Evolutionary conservation across 2,113 vertebrate species (phyloP).

Genomic region (Oxyruncus cristatus): DNA sequence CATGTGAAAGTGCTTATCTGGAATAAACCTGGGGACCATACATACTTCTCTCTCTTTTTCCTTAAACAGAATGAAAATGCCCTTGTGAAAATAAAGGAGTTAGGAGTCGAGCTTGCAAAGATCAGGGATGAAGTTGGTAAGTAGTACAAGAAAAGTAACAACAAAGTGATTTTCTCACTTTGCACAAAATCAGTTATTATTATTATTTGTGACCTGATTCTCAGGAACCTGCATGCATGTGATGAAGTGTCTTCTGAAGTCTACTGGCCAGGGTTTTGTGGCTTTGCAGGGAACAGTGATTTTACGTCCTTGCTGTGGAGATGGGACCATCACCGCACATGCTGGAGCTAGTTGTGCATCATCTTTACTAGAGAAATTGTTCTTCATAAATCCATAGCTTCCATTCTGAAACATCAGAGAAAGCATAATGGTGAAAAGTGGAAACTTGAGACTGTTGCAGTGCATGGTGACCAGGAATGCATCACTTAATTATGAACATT

Average conservation of each 20-base stretch:
- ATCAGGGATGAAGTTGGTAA: constrained; percentile 98
- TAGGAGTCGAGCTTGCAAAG: constrained; percentile 87
- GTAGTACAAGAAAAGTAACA: constrained; percentile 58
- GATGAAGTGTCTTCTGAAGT: not conserved
- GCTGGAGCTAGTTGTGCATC: not conserved
- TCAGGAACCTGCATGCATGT: not conserved
- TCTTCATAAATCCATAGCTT: not conserved
- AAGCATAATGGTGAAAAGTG: not conserved
- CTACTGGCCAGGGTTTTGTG: not conserved
- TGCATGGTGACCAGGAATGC: not conserved
- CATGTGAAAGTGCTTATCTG: constrained; percentile 40
- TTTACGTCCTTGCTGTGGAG: not conserved
- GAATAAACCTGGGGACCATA: constrained; percentile 41
- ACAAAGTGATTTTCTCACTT: constrained; percentile 1
- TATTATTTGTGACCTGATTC: not conserved
- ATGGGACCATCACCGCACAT: not conserved
- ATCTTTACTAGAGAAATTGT: not conserved
- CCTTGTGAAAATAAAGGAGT: constrained; percentile 88
- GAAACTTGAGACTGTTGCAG: not conserved
- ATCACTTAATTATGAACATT: accelerated
- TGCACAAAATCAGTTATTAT: not conserved
- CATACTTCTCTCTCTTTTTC: constrained; percentile 56
- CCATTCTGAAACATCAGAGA: not conserved
- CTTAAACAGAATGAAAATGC: constrained; percentile 87
- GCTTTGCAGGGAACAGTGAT: not conserved